Percentiles rank a stretch among this genome's conserved stretches.
Evolutionary conservation across 2,888 invertebrate species (phyloP).

Genomic region (Lepeophtheirus nordmannii): DNA sequence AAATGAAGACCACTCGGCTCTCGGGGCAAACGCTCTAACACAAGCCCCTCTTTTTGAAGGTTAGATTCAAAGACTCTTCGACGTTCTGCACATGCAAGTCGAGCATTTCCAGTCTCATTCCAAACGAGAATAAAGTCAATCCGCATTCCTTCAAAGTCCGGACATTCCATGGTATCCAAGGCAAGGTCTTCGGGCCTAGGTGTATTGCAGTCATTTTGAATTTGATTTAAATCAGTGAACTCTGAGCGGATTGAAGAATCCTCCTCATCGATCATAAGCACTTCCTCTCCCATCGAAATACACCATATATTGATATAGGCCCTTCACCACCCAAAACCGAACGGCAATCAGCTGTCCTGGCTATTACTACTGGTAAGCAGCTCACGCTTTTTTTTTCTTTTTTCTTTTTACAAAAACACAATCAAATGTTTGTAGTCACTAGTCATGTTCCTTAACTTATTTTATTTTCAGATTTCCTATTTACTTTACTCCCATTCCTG

Average conservation of each 20-base stretch:
- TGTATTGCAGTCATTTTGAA: not conserved
- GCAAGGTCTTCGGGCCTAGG: not conserved
- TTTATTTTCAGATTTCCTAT: too few relatives aligned
- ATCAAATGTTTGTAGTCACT: too few relatives aligned
- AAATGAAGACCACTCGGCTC: constrained; percentile 55
- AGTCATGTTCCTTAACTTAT: too few relatives aligned
- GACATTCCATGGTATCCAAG: not conserved
- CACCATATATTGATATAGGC: too few relatives aligned
- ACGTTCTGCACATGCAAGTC: constrained; percentile 34
- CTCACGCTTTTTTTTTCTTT: too few relatives aligned
- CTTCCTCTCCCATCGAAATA: not conserved
- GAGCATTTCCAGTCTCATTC: constrained; percentile 43
- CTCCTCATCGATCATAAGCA: not conserved
- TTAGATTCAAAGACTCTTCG: constrained; percentile 53
- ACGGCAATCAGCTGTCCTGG: too few relatives aligned
- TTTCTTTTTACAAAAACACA: too few relatives aligned
- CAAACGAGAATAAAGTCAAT: constrained; percentile 66
- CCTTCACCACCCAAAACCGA: too few relatives aligned
- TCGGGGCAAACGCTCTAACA: constrained; percentile 52
- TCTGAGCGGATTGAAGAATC: not conserved
- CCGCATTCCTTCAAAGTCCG: not conserved
- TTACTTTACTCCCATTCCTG: too few relatives aligned
- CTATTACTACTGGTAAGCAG: too few relatives aligned
- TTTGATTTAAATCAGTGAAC: not conserved
- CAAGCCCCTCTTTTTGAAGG: constrained; percentile 53